phyloP scores from a whole-genome alignment of 2,888 invertebrate genomes.

The Drosophila melanosoma region DNA sequence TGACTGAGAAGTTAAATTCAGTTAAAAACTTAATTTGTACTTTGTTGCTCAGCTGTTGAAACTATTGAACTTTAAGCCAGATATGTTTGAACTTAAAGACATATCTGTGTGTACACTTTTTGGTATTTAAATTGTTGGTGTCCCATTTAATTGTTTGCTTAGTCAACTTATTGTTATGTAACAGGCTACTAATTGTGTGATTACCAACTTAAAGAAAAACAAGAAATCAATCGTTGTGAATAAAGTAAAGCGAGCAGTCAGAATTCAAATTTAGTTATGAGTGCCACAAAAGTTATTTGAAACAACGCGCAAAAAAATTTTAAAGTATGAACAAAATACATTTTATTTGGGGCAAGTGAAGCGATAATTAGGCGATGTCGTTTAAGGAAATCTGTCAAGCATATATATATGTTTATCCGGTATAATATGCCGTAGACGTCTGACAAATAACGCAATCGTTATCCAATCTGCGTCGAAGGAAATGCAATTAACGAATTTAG shows the following conservation, averaged over 20 bases:
- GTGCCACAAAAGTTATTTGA: not conserved
- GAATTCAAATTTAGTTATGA: not conserved
- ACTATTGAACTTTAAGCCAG: slow-evolving; percentile 5
- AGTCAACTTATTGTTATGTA: slow-evolving; percentile 2
- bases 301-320: not conserved
- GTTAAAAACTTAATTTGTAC: slow-evolving; percentile 17
- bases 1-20: slow-evolving; percentile 25
- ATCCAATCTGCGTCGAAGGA: slow-evolving; percentile 29
- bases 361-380: not conserved
- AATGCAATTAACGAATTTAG: slow-evolving; percentile 49
- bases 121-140: not conserved
- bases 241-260: not conserved
- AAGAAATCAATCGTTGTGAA: not conserved
- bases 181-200: not conserved
- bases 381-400: not conserved
- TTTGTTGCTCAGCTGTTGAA: not conserved
- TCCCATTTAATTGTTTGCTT: slow-evolving; percentile 17
- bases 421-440: not conserved
- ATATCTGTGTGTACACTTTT: not conserved
- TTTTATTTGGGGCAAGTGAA: not conserved
- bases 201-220: not conserved
- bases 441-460: slow-evolving; percentile 18
- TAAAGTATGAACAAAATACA: not conserved
- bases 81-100: not conserved
- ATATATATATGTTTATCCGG: not conserved